Evolutionary conservation across 1,140 invertebrate genomes (phyloP).

Genomic region (Drosophila lacteicornis): DNA sequence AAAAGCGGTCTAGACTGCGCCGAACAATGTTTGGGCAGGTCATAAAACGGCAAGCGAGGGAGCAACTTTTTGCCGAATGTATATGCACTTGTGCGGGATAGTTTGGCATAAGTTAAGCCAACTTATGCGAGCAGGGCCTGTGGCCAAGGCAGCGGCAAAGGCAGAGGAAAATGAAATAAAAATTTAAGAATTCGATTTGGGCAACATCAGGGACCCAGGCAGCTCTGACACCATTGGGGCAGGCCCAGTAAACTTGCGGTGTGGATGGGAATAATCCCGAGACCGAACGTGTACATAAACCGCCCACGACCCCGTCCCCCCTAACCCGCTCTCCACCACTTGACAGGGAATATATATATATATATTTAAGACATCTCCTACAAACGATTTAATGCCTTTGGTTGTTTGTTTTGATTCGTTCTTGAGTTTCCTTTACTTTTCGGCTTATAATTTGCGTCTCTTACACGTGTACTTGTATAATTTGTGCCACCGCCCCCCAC

Average conservation of each 20-base stretch:
- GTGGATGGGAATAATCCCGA: slow-evolving; percentile 28
- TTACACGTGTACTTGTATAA: slow-evolving; percentile 38
- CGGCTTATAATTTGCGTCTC: slow-evolving; percentile 50
- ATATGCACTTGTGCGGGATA: slow-evolving; percentile 43
- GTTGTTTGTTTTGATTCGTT: slow-evolving; percentile 39
- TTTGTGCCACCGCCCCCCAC: slow-evolving; percentile 12
- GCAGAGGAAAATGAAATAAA: slow-evolving; percentile 32
- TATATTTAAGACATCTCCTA: slow-evolving; percentile 22
- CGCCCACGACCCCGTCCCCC: slow-evolving; percentile 19
- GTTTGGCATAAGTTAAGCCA: slow-evolving; percentile 56
- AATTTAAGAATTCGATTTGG: slow-evolving; percentile 62
- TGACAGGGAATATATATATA: slow-evolving; percentile 2
- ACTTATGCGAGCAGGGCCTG: slow-evolving; percentile 34
- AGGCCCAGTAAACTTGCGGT: slow-evolving; percentile 43
- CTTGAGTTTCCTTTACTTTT: slow-evolving; percentile 41
- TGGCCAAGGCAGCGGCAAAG: slow-evolving; percentile 6
- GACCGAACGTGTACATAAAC: slow-evolving; percentile 39
- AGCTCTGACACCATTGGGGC: slow-evolving; percentile 39
- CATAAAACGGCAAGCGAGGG: slow-evolving; percentile 62
- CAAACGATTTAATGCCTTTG: slow-evolving; percentile 52
- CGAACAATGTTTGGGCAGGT: slow-evolving; percentile 53
- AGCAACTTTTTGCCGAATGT: slow-evolving; percentile 54
- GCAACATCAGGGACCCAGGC: slow-evolving; percentile 32
- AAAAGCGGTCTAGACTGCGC: slow-evolving; percentile 74
- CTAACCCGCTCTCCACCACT: slow-evolving; percentile 3